Conservation (phyloP, 23 tunicate genomes). For the Trididemnum miniatum region DNA sequence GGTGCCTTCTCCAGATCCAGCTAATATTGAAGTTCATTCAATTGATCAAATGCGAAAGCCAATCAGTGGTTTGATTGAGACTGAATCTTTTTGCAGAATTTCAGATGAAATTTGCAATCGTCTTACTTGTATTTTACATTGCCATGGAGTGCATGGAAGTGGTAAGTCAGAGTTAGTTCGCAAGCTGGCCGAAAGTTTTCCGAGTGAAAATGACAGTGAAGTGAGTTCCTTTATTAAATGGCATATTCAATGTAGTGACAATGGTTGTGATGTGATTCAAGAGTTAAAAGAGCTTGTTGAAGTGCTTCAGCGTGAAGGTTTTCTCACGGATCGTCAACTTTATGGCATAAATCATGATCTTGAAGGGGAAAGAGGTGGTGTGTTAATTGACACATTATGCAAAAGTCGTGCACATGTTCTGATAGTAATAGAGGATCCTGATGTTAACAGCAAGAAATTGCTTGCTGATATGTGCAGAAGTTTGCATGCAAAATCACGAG, state of each 20-base stretch:
- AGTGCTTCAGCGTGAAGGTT: neutral
- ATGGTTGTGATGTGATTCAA: constrained; percentile 19
- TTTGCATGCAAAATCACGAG: neutral
- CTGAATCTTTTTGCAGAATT: neutral
- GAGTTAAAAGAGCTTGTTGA: constrained; percentile 27
- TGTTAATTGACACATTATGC: neutral
- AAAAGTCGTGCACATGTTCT: neutral
- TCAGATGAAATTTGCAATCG: neutral
- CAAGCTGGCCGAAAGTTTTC: neutral
- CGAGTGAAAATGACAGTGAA: neutral
- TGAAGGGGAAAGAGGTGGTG: neutral
- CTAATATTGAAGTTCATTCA: too few relatives aligned
- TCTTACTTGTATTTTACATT: neutral
- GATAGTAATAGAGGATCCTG: constrained; percentile 5
- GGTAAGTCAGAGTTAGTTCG: constrained; percentile 18
- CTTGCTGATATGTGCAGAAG: neutral
- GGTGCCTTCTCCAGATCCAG: too few relatives aligned
- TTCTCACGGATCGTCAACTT: neutral
- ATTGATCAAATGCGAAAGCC: neutral
- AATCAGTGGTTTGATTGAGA: neutral
- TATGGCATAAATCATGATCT: neutral
- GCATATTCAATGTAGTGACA: constrained; percentile 29
- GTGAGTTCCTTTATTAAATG: neutral
- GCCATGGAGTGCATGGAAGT: constrained; percentile 17
- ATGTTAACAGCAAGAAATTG: neutral